Percentiles rank a stretch among this genome's conserved stretches.
These are phyloP conservation scores for Octonoba sinensis DNA, from an alignment of 2,888 invertebrate genomes.

Conservation along the genomic window DNA sequence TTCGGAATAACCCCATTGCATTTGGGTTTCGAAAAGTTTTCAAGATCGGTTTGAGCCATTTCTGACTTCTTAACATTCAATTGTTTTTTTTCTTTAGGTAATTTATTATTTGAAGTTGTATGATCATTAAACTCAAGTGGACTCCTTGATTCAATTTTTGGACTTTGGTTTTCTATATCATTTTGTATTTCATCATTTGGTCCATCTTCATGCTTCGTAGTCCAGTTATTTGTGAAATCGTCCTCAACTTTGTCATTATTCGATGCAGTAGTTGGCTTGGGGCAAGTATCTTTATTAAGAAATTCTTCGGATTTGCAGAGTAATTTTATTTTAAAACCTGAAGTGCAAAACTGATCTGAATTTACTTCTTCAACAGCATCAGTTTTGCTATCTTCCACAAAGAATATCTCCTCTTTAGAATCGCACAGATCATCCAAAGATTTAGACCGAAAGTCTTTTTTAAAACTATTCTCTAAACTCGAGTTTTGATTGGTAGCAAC, in stretches of 20 bases:
- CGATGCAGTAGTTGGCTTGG: no score
- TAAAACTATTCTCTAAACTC: not conserved
- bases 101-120: no score
- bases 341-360: not conserved
- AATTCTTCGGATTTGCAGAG: constrained; percentile 27
- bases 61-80: no score
- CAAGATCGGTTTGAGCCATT: no score
- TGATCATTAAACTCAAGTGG: no score
- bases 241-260: no score
- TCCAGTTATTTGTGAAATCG: no score
- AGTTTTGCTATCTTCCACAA: not conserved
- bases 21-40: not conserved
- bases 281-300: constrained; percentile 4
- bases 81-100: no score
- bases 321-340: not conserved
- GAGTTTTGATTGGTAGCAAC: not conserved
- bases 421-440: constrained; percentile 50
- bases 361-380: not conserved
- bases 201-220: no score
- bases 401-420: not conserved
- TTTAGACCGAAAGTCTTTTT: constrained; percentile 29
- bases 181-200: no score
- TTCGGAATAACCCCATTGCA: constrained; percentile 48
- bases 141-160: no score
- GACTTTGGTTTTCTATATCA: no score